Percentiles rank a stretch among this genome's conserved stretches.
These are phyloP conservation scores for Myrmophylax atrothorax DNA, from an alignment of 2,113 vertebrate genomes.

Conservation along the genomic window DNA sequence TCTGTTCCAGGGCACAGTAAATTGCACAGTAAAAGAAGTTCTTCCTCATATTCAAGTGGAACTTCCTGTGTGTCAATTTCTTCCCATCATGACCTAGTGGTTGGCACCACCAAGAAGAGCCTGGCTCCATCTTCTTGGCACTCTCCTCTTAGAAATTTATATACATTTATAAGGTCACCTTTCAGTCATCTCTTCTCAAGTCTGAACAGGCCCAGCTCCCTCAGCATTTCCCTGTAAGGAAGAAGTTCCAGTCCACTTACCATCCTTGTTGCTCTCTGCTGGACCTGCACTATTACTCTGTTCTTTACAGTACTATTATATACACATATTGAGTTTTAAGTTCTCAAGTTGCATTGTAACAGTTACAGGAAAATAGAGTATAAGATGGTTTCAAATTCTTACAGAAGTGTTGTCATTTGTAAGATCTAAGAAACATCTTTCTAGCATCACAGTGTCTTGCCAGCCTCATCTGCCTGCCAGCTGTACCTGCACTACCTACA, in stretches of 20 bases:
- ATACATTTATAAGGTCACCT: not conserved
- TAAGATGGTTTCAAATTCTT: not conserved
- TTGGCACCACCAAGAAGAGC: not conserved
- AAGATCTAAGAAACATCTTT: not conserved
- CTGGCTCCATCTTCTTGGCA: not conserved
- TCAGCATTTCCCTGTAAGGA: not conserved
- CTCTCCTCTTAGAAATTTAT: accelerated
- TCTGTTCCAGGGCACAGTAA: not conserved
- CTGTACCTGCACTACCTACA: not conserved
- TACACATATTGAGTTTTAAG: not conserved
- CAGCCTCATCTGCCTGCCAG: not conserved
- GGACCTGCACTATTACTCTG: not conserved
- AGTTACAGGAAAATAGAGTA: not conserved
- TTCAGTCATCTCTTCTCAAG: not conserved
- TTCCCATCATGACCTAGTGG: not conserved
- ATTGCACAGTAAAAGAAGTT: not conserved
- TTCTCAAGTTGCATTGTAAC: not conserved
- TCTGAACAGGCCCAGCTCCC: not conserved
- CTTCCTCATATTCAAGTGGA: not conserved
- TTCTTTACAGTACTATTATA: not conserved
- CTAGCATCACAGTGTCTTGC: not conserved
- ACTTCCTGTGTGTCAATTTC: not conserved
- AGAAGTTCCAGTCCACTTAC: not conserved
- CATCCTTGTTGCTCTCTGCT: accelerated
- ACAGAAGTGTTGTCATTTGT: not conserved